These are phyloP conservation scores for Azorinus chamasolen DNA, from an alignment of 2,888 invertebrate genomes.

Conservation along the genomic window DNA sequence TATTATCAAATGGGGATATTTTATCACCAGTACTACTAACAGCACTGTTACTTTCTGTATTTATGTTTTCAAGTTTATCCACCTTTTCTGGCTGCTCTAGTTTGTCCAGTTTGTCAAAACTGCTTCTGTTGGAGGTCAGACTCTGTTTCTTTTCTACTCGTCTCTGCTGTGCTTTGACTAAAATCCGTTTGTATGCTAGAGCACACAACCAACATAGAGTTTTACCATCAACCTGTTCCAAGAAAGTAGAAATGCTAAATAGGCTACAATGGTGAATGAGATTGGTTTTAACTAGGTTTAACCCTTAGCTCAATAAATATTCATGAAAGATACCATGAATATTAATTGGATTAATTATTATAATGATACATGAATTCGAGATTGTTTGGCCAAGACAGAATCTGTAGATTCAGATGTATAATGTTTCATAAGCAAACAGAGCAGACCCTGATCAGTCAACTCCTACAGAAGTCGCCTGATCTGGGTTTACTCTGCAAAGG, in stretches of 20 bases:
- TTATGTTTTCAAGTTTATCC: slow-evolving; percentile 58
- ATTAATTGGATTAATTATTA: too few relatives aligned
- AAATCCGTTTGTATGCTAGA: slow-evolving; percentile 95
- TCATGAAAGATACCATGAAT: too few relatives aligned
- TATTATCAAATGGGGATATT: slow-evolving; percentile 60
- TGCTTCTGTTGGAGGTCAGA: slow-evolving; percentile 58
- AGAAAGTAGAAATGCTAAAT: slow-evolving; percentile 8
- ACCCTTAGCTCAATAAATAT: too few relatives aligned
- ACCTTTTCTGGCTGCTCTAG: slow-evolving; percentile 60
- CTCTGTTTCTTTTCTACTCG: slow-evolving; percentile 70
- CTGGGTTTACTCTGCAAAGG: too few relatives aligned
- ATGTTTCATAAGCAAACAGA: too few relatives aligned
- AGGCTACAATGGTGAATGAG: too few relatives aligned
- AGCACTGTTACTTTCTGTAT: slow-evolving; percentile 57
- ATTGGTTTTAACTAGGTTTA: too few relatives aligned
- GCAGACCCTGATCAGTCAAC: too few relatives aligned
- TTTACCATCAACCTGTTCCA: slow-evolving; percentile 95
- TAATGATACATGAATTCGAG: too few relatives aligned
- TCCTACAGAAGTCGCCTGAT: too few relatives aligned
- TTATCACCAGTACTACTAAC: slow-evolving; percentile 52
- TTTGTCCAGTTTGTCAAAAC: slow-evolving; percentile 64
- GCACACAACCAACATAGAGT: slow-evolving; percentile 98
- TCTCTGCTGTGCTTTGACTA: slow-evolving; percentile 91
- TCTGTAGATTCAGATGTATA: too few relatives aligned
- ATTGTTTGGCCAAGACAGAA: too few relatives aligned